phyloP scores from a whole-genome alignment of 2,888 invertebrate species.

The Meteorus cinctellus region DNA sequence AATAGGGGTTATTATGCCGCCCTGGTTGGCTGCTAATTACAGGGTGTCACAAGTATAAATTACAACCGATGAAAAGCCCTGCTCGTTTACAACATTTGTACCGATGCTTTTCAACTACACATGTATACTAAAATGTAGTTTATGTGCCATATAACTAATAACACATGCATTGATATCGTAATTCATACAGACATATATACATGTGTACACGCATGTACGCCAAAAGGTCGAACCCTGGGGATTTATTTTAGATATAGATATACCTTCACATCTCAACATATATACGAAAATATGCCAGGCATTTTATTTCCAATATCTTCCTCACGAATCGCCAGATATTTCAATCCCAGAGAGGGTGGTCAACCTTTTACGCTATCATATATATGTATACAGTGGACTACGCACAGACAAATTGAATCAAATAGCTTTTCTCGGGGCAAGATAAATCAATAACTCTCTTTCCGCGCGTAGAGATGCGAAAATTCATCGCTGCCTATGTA shows the following conservation, averaged over 20 bases:
- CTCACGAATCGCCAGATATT: constrained; percentile 61
- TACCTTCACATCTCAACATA: not conserved
- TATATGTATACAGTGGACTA: constrained; percentile 45
- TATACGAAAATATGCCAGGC: constrained; percentile 61
- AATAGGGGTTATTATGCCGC: constrained; percentile 60
- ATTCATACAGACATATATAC: constrained; percentile 6
- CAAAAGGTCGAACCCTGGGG: constrained; percentile 43
- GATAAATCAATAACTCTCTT: constrained; percentile 9
- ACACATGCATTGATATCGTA: constrained; percentile 19
- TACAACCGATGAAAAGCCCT: constrained; percentile 63
- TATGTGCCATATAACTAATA: constrained; percentile 30
- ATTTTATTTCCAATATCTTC: constrained; percentile 66
- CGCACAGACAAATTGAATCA: constrained; percentile 63
- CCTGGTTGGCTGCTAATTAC: constrained; percentile 66
- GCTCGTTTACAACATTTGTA: constrained; percentile 55
- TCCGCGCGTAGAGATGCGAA: constrained; percentile 44
- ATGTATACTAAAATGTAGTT: constrained; percentile 41
- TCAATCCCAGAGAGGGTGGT: constrained; percentile 55
- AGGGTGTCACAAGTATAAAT: constrained; percentile 65
- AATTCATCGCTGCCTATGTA: constrained; percentile 28
- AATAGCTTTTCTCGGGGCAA: constrained; percentile 52
- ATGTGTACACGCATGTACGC: not conserved
- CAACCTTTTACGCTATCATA: constrained; percentile 16
- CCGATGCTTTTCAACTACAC: constrained; percentile 26
- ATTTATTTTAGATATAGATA: constrained; percentile 53